Evolutionary conservation across 2,797 vertebrate genomes (phyloP).

Genomic region (Sphenodon punctatus): DNA sequence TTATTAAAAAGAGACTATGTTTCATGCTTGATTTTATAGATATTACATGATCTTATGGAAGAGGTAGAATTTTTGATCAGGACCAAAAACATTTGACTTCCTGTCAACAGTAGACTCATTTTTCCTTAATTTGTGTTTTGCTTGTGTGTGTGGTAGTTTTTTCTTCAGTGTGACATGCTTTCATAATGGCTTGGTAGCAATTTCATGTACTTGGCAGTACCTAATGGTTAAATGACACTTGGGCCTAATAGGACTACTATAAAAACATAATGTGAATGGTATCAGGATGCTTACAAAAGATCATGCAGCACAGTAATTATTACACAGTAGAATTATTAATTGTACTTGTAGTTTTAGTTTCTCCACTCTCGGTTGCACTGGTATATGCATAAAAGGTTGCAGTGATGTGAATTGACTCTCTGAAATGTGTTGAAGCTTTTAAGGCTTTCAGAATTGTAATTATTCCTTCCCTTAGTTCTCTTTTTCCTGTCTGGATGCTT

Average conservation of each 20-base stretch:
- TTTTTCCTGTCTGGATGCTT: slow-evolving; percentile 4
- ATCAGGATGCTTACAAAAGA: not conserved
- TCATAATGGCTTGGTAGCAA: not conserved
- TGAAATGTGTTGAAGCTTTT: not conserved
- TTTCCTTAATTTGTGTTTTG: not conserved
- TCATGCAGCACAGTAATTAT: not conserved
- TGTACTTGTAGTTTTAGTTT: not conserved
- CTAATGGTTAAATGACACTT: not conserved
- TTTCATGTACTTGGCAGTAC: not conserved
- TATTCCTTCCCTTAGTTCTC: not conserved
- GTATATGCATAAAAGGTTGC: not conserved
- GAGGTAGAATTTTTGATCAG: not conserved
- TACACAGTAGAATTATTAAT: not conserved
- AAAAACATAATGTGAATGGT: not conserved
- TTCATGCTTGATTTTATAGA: fast-evolving
- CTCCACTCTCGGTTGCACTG: not conserved
- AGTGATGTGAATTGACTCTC: not conserved
- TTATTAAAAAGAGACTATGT: not conserved
- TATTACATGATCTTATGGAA: not conserved
- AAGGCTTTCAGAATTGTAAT: not conserved
- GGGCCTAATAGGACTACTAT: not conserved
- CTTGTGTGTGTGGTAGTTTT: not conserved
- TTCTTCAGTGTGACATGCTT: not conserved
- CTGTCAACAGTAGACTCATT: no score
- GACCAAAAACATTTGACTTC: not conserved